Evolutionary conservation across 53 echinoderm and acorn worm genomes (phyloP).

Genomic region (Henricia sp.): DNA sequence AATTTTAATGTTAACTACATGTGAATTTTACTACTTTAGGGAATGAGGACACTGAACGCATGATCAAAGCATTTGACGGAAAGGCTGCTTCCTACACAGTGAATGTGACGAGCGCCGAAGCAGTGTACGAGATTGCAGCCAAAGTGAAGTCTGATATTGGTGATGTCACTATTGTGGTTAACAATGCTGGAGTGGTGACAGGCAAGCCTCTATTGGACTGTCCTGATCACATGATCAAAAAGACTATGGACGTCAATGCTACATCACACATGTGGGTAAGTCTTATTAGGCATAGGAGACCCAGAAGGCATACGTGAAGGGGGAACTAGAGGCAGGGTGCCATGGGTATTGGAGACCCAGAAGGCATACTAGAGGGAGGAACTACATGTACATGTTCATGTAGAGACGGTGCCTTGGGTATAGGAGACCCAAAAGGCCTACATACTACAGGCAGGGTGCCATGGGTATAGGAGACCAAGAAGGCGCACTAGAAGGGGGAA

Average conservation of each 20-base stretch:
- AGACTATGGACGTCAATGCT: slow-evolving; percentile 85
- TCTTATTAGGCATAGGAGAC: background rate
- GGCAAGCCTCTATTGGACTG: slow-evolving; percentile 68
- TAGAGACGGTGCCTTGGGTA: no score
- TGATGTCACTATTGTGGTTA: slow-evolving; percentile 79
- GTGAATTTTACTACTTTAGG: background rate
- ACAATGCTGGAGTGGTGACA: slow-evolving; percentile 89
- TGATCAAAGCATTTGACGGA: background rate
- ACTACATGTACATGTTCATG: no score
- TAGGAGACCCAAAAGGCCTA: no score
- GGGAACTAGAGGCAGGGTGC: no score
- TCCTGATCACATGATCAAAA: slow-evolving; percentile 74
- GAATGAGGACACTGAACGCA: background rate
- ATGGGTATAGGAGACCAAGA: no score
- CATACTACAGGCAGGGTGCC: no score
- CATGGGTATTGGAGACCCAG: no score
- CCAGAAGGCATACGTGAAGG: background rate
- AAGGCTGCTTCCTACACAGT: background rate
- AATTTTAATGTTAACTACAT: no score
- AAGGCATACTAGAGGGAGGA: no score
- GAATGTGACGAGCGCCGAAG: slow-evolving; percentile 51
- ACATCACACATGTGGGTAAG: slow-evolving; percentile 90
- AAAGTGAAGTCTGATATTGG: slow-evolving; percentile 76
- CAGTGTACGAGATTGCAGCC: slow-evolving; percentile 71
- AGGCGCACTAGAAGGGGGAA: no score